A percentile compares a stretch with the other conserved stretches of the same genome.
phyloP scores from a whole-genome alignment of 1,140 invertebrate species.

The Trialeurodes vaporariorum region DNA sequence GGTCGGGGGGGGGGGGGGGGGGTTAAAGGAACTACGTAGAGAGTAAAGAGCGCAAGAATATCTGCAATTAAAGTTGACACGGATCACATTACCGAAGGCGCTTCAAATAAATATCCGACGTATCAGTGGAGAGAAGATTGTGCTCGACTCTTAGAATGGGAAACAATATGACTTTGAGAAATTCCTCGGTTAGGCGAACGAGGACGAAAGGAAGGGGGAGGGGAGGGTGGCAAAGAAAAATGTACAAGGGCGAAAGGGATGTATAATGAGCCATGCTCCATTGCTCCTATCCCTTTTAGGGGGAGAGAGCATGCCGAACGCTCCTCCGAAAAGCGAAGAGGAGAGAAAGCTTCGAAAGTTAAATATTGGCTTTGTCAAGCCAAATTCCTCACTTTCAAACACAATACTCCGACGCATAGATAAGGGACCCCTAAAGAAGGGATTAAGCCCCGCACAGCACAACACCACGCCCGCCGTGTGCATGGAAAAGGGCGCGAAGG shows the following conservation, averaged over 20 bases:
- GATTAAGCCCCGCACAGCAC: too few relatives aligned
- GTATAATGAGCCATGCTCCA: neutral
- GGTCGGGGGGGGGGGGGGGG: too few relatives aligned
- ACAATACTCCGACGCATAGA: neutral
- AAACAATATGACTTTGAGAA: conserved; percentile 1
- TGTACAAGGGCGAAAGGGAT: neutral
- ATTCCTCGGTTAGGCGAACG: neutral
- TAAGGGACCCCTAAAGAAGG: neutral
- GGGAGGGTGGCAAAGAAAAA: neutral
- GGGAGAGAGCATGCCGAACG: neutral
- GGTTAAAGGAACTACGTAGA: too few relatives aligned
- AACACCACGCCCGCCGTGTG: too few relatives aligned
- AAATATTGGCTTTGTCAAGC: neutral
- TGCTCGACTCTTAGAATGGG: neutral
- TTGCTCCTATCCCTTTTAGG: too few relatives aligned
- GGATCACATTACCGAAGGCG: neutral
- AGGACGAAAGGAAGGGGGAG: too few relatives aligned
- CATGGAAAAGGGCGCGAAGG: too few relatives aligned
- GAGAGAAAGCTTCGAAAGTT: too few relatives aligned
- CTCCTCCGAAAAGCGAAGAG: too few relatives aligned
- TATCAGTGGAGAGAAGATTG: neutral
- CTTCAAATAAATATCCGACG: neutral
- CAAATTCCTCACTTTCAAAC: neutral
- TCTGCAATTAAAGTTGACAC: neutral
- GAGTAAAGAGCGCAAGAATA: too few relatives aligned